Evolutionary conservation across 2,888 invertebrate genomes (phyloP).

Genomic region (Hofmannophila pseudospretella): DNA sequence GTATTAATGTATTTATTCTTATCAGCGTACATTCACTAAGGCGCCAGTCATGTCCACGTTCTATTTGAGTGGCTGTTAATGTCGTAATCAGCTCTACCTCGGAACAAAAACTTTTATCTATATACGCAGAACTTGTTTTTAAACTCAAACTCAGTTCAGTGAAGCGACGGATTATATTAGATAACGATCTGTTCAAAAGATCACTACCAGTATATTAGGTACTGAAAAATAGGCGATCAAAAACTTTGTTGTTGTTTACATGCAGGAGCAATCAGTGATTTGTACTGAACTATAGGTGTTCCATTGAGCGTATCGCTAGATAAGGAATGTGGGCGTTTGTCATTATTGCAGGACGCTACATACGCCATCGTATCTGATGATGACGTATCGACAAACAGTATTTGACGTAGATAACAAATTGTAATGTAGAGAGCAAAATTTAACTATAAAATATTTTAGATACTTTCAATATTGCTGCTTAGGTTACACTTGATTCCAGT

Average conservation of each 20-base stretch:
- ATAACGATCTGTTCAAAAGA: neutral
- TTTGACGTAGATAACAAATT: slow-evolving; percentile 12
- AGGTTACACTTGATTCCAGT: no score
- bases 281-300: no score
- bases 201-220: neutral
- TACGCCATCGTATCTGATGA: slow-evolving; percentile 22
- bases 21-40: slow-evolving; percentile 4
- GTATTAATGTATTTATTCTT: no score
- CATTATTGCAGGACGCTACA: slow-evolving; percentile 15
- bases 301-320: slow-evolving; percentile 16
- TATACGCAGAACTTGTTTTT: slow-evolving; percentile 8
- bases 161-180: no score
- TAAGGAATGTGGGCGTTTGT: slow-evolving; percentile 22
- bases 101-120: slow-evolving; percentile 11
- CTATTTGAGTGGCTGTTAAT: slow-evolving; percentile 9
- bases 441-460: no score
- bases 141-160: neutral
- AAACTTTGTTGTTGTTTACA: no score
- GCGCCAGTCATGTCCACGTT: slow-evolving; percentile 1
- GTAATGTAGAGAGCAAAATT: slow-evolving; percentile 6
- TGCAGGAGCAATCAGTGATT: slow-evolving; percentile 16
- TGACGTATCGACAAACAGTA: slow-evolving; percentile 22
- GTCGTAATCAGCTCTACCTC: slow-evolving; percentile 5
- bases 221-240: no score
- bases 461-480: no score